phyloP scores from a whole-genome alignment of 2,888 invertebrate genomes.

The Frankliniella fusca region DNA sequence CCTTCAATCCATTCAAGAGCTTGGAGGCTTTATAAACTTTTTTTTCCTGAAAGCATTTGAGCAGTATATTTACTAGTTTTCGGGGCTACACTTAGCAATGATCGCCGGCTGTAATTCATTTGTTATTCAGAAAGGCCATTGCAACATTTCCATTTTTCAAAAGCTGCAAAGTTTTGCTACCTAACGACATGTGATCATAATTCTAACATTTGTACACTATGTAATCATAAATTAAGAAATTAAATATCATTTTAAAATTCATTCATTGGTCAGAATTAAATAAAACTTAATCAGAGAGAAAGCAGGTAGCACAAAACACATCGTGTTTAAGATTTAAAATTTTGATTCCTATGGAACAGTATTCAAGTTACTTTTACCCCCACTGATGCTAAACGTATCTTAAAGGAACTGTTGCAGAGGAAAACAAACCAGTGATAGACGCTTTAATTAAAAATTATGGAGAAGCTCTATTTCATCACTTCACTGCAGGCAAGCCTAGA shows the following conservation, averaged over 20 bases:
- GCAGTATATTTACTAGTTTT: not conserved
- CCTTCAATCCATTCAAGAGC: not conserved
- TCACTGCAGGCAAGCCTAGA: no score
- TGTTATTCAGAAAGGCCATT: not conserved
- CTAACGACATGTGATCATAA: conserved; percentile 17
- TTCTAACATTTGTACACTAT: conserved; percentile 19
- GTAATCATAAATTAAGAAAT: conserved; percentile 3
- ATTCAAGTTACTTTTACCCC: no score
- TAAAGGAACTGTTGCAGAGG: no score
- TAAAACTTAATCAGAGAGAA: not conserved
- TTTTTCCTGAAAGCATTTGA: not conserved
- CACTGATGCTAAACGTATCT: no score
- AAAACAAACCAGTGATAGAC: no score
- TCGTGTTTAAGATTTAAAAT: no score
- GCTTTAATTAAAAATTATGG: no score
- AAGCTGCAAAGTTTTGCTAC: not conserved
- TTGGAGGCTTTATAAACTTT: not conserved
- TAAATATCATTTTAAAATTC: conserved; percentile 11
- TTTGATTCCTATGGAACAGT: no score
- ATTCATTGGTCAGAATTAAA: conserved; percentile 3
- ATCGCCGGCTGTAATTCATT: not conserved
- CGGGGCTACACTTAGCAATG: not conserved
- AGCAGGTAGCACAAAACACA: not conserved
- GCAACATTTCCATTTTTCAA: conserved; percentile 20
- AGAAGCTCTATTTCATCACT: no score